These are phyloP conservation scores for Acanthiza pusilla DNA, from an alignment of 2,797 vertebrate genomes.

Conservation along the genomic window DNA sequence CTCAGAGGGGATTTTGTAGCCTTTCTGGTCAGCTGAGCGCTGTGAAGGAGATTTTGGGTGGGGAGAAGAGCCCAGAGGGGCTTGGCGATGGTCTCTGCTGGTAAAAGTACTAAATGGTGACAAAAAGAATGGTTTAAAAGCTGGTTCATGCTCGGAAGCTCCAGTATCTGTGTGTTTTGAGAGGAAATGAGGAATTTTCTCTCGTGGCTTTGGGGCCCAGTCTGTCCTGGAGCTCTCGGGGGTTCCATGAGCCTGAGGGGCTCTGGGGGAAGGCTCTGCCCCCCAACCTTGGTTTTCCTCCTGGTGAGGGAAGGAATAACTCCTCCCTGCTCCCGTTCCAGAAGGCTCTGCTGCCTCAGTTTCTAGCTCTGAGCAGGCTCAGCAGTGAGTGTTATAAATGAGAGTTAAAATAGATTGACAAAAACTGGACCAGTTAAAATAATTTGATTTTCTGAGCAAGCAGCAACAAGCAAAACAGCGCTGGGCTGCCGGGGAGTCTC, in stretches of 20 bases:
- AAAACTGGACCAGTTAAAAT: too few relatives aligned
- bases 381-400: too few relatives aligned
- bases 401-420: too few relatives aligned
- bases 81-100: too few relatives aligned
- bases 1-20: not conserved
- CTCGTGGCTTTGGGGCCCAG: not conserved
- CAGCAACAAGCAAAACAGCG: too few relatives aligned
- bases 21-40: fast-evolving
- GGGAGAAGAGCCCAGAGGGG: not conserved
- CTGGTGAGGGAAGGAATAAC: not conserved
- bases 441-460: too few relatives aligned
- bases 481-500: too few relatives aligned
- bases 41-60: not conserved
- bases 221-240: not conserved
- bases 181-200: not conserved
- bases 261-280: not conserved
- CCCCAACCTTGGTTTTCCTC: not conserved
- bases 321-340: not conserved
- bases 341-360: not conserved
- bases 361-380: not conserved
- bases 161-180: fast-evolving
- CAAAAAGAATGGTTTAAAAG: not conserved
- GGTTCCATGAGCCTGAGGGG: not conserved
- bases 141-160: not conserved
- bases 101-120: not conserved